Base-by-base conservation (phyloP, 2,797 vertebrate genomes). In the Falco naumanni region DNA sequence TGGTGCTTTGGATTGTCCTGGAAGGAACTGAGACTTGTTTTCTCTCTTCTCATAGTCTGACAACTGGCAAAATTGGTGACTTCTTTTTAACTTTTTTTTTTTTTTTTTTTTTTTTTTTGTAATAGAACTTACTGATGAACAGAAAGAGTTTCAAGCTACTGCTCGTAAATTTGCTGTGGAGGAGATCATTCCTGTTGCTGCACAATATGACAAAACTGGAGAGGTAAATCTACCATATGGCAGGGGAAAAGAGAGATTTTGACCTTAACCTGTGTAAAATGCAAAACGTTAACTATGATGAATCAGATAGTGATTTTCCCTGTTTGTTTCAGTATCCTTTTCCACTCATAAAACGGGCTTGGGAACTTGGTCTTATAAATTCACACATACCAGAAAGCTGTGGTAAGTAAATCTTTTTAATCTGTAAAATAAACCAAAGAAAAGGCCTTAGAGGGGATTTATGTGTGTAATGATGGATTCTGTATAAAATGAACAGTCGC, bases 321-420 rank as follows among this genome's bases (percentile, higher is more conserved):
- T 34, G 82, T 77, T n/a, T 56, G 41, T 66, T 98, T 34, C 94
- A 99, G 99, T 99, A 99, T 97, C 99, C 99, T 29, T 26, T 99
- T 43, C 98, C 98, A 3, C 81, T 99, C 76, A 99, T 99, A 97
- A 99, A 98, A 96, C 98, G 98, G 84, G 99, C 99, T 26, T 99
- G 99, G 99, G 99, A 99, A 93, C 98, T 99, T 26, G 99, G 99
- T 26, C 96, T 99, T 95, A 98, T 99, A 90, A 99, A 99, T 79
- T 66, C 97, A 72, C 98, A 99, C 94, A 99, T 99, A 92, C 98
- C 98, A 53, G 98, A 99, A 89, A 98, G 98, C 31, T 99, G 98
- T 37, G 99, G 99, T 99, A 96, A 65, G 97, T 70, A 50, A 83
- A 63, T 16, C 15, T 50, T 47, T 69, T 81, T 64, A 72, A 56